Conservation (phyloP, 2,888 invertebrate genomes). For the Leptopilina myrica region DNA sequence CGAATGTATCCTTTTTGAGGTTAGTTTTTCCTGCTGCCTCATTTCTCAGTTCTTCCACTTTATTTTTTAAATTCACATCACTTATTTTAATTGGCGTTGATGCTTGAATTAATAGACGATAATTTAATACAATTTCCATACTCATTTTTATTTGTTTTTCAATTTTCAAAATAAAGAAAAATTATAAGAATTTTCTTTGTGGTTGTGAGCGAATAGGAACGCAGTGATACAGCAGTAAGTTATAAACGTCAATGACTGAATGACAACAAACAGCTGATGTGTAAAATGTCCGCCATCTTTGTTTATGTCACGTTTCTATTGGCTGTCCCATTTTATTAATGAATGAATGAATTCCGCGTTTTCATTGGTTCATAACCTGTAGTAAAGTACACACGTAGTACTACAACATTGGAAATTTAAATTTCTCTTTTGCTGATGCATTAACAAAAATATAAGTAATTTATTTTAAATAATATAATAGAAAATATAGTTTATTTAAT, state of each 20-base stretch:
- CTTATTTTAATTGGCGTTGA: conserved; percentile 79
- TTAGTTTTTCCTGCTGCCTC: conserved; percentile 80
- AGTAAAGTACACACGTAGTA: no score
- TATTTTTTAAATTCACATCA: conserved; percentile 81
- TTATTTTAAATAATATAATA: no score
- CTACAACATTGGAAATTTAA: no score
- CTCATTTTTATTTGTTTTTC: conserved; percentile 56
- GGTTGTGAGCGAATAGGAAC: no score
- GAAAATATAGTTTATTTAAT: no score
- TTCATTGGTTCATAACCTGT: not conserved
- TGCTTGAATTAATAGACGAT: conserved; percentile 78
- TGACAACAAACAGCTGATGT: conserved; percentile 8
- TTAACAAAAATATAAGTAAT: no score
- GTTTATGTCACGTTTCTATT: not conserved
- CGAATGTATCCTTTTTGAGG: conserved; percentile 79
- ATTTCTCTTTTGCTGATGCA: no score
- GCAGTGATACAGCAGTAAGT: not conserved
- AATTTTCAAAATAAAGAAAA: no score
- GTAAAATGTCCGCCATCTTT: not conserved
- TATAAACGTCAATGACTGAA: not conserved
- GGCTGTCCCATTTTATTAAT: not conserved
- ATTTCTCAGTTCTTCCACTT: conserved; percentile 80
- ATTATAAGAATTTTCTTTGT: no score
- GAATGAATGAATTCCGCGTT: not conserved
- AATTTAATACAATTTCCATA: conserved; percentile 75